These are phyloP conservation scores for Erethizon dorsatum DNA, from an alignment of 2,797 vertebrate genomes.

Conservation along the genomic window DNA sequence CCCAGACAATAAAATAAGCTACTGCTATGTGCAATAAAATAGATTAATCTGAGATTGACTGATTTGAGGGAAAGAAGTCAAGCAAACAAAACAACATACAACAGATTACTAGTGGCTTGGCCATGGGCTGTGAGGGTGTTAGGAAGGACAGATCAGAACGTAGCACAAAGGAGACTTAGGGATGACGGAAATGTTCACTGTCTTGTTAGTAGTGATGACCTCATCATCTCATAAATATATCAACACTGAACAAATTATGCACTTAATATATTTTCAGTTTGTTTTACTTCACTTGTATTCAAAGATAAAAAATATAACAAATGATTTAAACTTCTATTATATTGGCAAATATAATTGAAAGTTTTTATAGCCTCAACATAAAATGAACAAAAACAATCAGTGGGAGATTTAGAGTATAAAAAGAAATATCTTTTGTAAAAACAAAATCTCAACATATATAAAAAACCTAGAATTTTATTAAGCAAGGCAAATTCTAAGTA, in stretches of 20 bases:
- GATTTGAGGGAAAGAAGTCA: neutral
- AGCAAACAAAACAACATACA: neutral
- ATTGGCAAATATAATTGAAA: neutral
- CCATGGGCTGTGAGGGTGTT: no score
- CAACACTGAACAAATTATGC: conserved; percentile 21
- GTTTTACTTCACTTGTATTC: neutral
- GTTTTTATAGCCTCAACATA: neutral
- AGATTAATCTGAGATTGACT: neutral
- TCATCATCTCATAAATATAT: neutral
- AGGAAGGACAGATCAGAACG: neutral
- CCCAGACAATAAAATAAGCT: neutral
- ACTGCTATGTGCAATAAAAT: neutral
- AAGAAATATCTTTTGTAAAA: neutral
- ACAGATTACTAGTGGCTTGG: neutral
- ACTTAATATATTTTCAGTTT: neutral
- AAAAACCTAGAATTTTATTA: conserved; percentile 20
- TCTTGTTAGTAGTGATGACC: neutral
- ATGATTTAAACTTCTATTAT: conserved; percentile 27
- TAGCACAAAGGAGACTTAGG: neutral
- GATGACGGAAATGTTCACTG: neutral
- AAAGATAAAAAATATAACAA: neutral
- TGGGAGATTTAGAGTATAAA: neutral
- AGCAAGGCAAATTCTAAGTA: conserved; percentile 21
- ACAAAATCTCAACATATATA: neutral
- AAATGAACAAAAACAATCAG: neutral